A percentile compares a stretch with the other conserved stretches of the same genome.
phyloP scores from a whole-genome alignment of 92 coral and sea anemone species.

The Zoanthus solanderi region DNA sequence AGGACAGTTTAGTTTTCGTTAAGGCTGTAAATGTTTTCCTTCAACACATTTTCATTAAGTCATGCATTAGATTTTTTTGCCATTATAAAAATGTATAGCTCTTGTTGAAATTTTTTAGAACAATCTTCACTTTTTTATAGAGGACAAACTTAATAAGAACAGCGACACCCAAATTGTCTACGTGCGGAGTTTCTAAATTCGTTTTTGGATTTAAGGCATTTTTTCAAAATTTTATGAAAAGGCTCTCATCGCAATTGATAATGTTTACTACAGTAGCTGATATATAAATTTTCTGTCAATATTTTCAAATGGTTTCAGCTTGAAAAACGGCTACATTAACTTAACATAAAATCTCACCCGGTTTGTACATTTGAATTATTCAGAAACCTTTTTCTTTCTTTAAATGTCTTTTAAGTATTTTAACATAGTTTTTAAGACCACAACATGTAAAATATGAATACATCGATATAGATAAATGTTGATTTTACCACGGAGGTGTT shows the following conservation, averaged over 20 bases:
- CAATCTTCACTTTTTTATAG: background rate
- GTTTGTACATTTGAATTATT: background rate
- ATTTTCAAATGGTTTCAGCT: too few species aligned
- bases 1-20: background rate
- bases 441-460: background rate
- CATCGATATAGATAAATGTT: background rate
- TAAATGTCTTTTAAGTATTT: background rate
- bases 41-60: slow-evolving; percentile 31
- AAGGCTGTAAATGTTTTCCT: background rate
- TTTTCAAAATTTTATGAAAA: too few species aligned
- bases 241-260: too few species aligned
- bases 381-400: background rate
- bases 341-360: background rate
- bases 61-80: background rate
- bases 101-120: background rate
- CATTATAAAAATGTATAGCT: background rate
- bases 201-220: too few species aligned
- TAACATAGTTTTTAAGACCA: background rate
- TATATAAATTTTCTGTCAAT: too few species aligned
- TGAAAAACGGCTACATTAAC: too few species aligned
- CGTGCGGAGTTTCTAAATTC: too few species aligned
- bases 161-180: too few species aligned
- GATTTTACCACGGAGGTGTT: slow-evolving; percentile 20
- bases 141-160: background rate
- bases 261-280: too few species aligned